These are phyloP conservation scores for Ptyas mucosa DNA, from an alignment of 2,113 vertebrate species.

Conservation along the genomic window DNA sequence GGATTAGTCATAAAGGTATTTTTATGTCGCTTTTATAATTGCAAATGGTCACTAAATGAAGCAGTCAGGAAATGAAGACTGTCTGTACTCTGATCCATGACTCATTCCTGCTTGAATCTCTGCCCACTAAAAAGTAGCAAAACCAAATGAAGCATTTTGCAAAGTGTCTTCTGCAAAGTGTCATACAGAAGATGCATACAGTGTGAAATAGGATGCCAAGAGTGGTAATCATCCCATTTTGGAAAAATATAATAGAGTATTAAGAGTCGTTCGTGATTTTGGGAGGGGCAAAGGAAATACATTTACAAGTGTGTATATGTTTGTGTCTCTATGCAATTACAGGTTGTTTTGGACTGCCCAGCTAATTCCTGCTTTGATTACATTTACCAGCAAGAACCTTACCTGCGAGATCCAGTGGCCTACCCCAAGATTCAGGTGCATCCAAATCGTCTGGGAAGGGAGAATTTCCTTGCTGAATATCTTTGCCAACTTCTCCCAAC, in stretches of 20 bases:
- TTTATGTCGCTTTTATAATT: not conserved
- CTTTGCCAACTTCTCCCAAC: not conserved
- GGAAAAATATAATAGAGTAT: not conserved
- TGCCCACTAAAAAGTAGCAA: not conserved
- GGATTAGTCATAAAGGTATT: not conserved
- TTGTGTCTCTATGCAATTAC: not conserved
- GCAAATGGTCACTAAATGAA: not conserved
- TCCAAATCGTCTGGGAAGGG: no score
- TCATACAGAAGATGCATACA: not conserved
- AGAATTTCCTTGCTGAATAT: no score
- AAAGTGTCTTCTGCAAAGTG: not conserved
- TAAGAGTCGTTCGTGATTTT: not conserved
- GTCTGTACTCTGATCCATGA: not conserved
- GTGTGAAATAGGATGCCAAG: not conserved
- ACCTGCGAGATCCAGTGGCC: slow-evolving; percentile 84
- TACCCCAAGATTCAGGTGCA: slow-evolving; percentile 87
- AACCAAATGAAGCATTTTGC: not conserved
- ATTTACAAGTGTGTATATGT: not conserved
- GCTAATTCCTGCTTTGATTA: slow-evolving; percentile 79
- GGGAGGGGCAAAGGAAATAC: not conserved
- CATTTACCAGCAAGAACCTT: slow-evolving; percentile 83
- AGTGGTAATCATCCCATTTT: not conserved
- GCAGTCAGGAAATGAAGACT: not conserved
- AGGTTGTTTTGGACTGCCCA: slow-evolving; percentile 86
- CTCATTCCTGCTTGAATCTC: not conserved